Percentiles rank a stretch among this genome's conserved stretches.
phyloP scores from a whole-genome alignment of 92 coral and sea anemone genomes.

The Zoanthus solanderi region DNA sequence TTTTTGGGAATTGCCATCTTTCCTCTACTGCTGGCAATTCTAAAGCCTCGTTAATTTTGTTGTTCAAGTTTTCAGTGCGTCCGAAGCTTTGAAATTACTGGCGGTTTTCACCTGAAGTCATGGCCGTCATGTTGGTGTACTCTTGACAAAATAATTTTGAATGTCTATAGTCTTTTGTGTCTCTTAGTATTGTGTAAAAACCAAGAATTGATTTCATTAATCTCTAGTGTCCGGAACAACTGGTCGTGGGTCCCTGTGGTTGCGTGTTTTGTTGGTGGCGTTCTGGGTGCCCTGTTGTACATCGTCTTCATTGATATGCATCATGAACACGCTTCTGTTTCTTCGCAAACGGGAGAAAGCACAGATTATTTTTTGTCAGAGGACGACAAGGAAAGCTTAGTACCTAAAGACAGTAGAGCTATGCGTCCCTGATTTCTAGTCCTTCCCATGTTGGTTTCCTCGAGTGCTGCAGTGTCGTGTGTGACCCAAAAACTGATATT shows the following conservation, averaged over 20 bases:
- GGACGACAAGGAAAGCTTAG: neutral
- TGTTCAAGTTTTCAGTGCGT: too few relatives aligned
- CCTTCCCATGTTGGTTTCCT: too few relatives aligned
- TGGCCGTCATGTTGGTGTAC: neutral
- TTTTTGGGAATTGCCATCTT: too few relatives aligned
- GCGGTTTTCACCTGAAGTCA: too few relatives aligned
- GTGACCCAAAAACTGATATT: too few relatives aligned
- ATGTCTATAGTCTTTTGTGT: too few relatives aligned
- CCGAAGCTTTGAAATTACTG: too few relatives aligned
- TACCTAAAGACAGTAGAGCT: slow-evolving; percentile 6
- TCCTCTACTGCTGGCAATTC: too few relatives aligned
- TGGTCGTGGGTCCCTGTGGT: slow-evolving; percentile 88
- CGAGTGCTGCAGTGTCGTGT: too few relatives aligned
- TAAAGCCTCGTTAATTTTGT: too few relatives aligned
- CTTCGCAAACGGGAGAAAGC: neutral
- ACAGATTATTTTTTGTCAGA: neutral
- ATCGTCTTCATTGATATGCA: slow-evolving; percentile 67
- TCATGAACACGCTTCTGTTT: slow-evolving; percentile 26
- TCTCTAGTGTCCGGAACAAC: slow-evolving; percentile 54
- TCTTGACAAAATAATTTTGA: neutral
- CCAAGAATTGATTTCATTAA: neutral
- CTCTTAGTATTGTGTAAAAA: too few relatives aligned
- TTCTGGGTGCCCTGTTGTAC: slow-evolving; percentile 69
- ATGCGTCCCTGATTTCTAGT: neutral
- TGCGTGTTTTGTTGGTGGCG: slow-evolving; percentile 74